Evolutionary conservation across 2,888 invertebrate genomes (phyloP).

Genomic region (Acanthosepion lycidas): DNA sequence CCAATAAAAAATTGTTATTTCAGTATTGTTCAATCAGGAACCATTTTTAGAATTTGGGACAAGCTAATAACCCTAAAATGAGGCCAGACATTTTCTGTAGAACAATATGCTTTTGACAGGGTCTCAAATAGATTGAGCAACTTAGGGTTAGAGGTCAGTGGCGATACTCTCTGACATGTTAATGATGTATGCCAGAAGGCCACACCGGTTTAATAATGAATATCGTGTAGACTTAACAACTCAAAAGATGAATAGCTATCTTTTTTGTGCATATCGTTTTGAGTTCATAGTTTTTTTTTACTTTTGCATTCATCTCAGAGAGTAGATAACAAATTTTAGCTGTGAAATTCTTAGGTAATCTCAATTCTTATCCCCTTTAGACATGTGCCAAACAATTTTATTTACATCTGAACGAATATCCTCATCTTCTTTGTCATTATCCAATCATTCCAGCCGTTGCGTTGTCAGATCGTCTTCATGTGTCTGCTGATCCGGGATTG

Average conservation of each 20-base stretch:
- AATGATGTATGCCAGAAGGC: background rate
- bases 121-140: background rate
- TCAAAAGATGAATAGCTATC: background rate
- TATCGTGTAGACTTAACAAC: background rate
- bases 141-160: background rate
- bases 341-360: no score
- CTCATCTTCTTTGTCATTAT: no score
- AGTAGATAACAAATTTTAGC: no score
- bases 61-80: background rate
- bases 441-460: no score
- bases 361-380: no score
- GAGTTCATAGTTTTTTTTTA: background rate
- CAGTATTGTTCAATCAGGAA: background rate
- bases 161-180: background rate
- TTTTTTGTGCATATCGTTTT: background rate
- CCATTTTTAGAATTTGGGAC: background rate
- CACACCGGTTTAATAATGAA: background rate
- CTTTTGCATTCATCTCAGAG: background rate
- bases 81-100: background rate
- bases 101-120: background rate
- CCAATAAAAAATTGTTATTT: background rate
- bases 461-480: no score
- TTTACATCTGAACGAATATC: no score
- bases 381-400: no score
- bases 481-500: no score